A percentile compares a stretch with the other conserved stretches of the same genome.
Conservation (phyloP, 2,797 vertebrate species). For the Hemibagrus guttatus region DNA sequence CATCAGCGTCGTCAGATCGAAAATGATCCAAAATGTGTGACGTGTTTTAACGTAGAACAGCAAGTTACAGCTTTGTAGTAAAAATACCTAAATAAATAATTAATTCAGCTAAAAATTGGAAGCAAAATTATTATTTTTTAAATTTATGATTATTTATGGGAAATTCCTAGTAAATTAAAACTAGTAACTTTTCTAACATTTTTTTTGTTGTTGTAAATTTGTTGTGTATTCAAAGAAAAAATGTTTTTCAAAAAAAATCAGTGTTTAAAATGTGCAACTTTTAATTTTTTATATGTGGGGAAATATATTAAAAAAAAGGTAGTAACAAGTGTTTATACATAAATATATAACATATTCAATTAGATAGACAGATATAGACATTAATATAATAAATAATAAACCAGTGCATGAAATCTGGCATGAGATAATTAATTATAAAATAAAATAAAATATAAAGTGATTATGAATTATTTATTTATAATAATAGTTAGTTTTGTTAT, state of each 20-base stretch:
- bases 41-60: neutral
- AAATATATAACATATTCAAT: neutral
- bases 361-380: no score
- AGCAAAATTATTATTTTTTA: neutral
- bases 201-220: no score
- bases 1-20: neutral
- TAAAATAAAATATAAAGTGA: no score
- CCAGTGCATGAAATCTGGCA: neutral
- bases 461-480: no score
- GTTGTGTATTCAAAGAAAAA: neutral
- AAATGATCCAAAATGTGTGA: neutral
- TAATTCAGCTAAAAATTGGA: neutral
- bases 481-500: neutral
- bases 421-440: neutral
- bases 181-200: no score
- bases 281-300: neutral
- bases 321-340: neutral
- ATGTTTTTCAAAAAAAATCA: neutral
- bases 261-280: neutral
- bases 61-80: neutral
- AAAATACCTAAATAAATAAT: neutral
- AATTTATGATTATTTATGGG: neutral
- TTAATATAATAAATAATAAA: neutral
- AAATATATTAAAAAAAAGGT: neutral
- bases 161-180: neutral